phyloP scores from a whole-genome alignment of 2,113 vertebrate genomes.

The Oplegnathus fasciatus region DNA sequence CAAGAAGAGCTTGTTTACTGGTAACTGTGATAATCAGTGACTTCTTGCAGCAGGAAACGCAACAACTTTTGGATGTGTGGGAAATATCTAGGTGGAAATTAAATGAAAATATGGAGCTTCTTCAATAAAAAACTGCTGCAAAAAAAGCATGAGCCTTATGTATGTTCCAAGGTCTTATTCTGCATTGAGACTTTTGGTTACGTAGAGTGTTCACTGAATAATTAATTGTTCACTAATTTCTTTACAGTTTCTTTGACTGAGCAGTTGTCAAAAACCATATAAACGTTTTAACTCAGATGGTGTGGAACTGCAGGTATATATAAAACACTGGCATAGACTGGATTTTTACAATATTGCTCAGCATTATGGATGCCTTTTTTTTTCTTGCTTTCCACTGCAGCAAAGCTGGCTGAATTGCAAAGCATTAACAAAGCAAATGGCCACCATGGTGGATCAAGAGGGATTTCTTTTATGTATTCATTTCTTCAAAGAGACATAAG shows the following conservation, averaged over 20 bases:
- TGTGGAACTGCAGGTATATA: background rate
- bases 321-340: constrained; percentile 24
- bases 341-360: constrained; percentile 28
- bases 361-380: constrained; percentile 26
- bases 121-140: background rate
- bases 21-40: background rate
- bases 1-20: constrained; percentile 12
- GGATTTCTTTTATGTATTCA: constrained; percentile 31
- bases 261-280: constrained; percentile 9
- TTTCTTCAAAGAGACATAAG: constrained; percentile 25
- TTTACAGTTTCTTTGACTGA: background rate
- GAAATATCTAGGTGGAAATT: background rate
- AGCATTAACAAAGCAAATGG: constrained; percentile 53
- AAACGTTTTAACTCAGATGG: background rate
- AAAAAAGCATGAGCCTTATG: background rate
- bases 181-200: background rate
- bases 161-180: background rate
- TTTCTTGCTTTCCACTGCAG: constrained; percentile 40
- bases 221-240: background rate
- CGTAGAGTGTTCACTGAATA: background rate
- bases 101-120: background rate
- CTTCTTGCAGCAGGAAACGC: background rate
- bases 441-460: constrained; percentile 19
- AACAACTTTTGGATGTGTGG: background rate
- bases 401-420: constrained; percentile 36